A percentile compares a stretch with the other conserved stretches of the same genome.
These are phyloP conservation scores for Grammomys surdaster DNA, from an alignment of 2,113 vertebrate genomes.

Conservation along the genomic window DNA sequence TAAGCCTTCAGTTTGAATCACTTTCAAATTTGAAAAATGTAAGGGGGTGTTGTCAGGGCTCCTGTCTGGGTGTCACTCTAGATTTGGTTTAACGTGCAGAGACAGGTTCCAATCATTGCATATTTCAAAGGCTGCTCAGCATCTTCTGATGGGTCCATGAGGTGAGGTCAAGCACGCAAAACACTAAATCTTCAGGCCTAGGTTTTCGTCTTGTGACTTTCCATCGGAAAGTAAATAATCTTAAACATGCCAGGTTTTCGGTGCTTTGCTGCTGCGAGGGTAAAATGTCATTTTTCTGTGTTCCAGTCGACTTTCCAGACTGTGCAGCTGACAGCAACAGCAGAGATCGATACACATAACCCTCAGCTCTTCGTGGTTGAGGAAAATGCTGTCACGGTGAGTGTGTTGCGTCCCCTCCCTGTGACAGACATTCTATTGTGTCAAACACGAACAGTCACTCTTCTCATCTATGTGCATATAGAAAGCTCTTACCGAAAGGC, in stretches of 20 bases:
- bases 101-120: no score
- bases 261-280: not conserved
- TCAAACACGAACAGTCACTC: not conserved
- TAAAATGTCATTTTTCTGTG: slow-evolving; percentile 46
- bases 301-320: slow-evolving; percentile 92
- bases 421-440: rapidly evolving
- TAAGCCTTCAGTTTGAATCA: not conserved
- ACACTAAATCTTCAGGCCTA: not conserved
- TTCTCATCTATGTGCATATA: not conserved
- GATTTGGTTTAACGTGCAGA: not conserved
- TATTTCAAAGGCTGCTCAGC: not conserved
- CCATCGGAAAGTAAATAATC: not conserved
- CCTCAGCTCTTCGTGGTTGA: slow-evolving; percentile 90
- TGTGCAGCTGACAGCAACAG: slow-evolving; percentile 86
- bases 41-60: not conserved
- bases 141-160: rapidly evolving
- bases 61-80: not conserved
- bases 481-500: not conserved
- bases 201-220: not conserved
- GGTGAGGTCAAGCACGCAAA: not conserved
- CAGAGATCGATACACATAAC: slow-evolving; percentile 88
- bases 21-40: not conserved
- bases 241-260: not conserved
- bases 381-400: slow-evolving; percentile 89
- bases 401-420: not conserved